These are phyloP conservation scores for Globicephala melas DNA, from an alignment of 2,113 vertebrate species.

Conservation along the genomic window DNA sequence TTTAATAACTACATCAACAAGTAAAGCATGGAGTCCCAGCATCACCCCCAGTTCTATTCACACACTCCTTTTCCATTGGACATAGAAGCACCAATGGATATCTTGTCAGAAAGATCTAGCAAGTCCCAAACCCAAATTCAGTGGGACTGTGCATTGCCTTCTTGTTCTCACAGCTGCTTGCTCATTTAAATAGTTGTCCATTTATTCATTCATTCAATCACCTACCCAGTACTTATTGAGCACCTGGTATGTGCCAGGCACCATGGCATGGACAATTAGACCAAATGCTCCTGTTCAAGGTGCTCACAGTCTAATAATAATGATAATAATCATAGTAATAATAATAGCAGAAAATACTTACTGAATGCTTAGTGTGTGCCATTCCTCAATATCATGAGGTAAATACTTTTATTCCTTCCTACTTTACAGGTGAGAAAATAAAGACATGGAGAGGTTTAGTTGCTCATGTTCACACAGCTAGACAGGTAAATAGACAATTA, in stretches of 20 bases:
- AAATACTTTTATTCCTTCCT: background rate
- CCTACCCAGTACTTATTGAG: background rate
- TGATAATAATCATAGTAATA: background rate
- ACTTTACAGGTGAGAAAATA: slow-evolving; percentile 8
- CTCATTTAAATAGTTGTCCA: background rate
- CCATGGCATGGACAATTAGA: background rate
- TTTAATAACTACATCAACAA: background rate
- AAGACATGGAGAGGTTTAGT: background rate
- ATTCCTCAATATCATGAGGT: background rate
- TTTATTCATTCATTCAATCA: background rate
- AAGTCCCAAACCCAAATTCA: background rate
- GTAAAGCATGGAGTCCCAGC: background rate
- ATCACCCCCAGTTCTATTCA: background rate
- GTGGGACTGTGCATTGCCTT: background rate
- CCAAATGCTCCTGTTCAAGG: background rate
- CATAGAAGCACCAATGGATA: background rate
- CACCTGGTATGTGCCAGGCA: background rate
- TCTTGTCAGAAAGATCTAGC: background rate
- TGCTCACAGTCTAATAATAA: background rate
- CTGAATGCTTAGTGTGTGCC: background rate
- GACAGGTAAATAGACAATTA: background rate
- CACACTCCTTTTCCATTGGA: background rate
- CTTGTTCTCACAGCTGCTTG: background rate
- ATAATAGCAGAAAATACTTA: background rate
- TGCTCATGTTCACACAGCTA: background rate